A percentile compares a stretch with the other conserved stretches of the same genome.
Evolutionary conservation across 1,140 invertebrate genomes (phyloP).

Genomic region (Drosophila azteca): DNA sequence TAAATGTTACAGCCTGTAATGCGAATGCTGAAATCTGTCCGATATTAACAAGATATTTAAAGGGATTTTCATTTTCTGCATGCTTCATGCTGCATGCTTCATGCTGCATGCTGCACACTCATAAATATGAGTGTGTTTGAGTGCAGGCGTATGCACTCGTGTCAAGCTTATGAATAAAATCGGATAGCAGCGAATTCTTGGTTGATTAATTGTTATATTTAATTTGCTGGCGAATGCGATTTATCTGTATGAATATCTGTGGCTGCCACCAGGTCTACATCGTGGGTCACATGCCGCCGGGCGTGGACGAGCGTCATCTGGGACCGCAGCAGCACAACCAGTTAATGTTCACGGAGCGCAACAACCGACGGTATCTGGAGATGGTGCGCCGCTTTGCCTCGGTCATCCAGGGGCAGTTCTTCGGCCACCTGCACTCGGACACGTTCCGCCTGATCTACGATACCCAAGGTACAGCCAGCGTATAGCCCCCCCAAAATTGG

Average conservation of each 20-base stretch:
- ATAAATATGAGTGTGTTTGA: slow-evolving; percentile 1
- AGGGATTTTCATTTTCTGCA: neutral
- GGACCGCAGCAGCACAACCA: slow-evolving; percentile 86
- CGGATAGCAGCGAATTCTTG: slow-evolving; percentile 14
- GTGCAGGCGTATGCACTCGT: neutral
- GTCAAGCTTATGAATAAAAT: slow-evolving; percentile 28
- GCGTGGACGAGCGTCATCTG: slow-evolving; percentile 91
- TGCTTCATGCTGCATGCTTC: neutral
- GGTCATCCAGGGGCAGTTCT: slow-evolving; percentile 95
- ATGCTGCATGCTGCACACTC: no score
- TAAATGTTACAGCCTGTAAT: slow-evolving; percentile 15
- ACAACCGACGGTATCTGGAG: slow-evolving; percentile 89
- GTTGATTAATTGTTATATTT: slow-evolving; percentile 58
- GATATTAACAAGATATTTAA: slow-evolving; percentile 40
- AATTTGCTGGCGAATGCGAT: slow-evolving; percentile 26
- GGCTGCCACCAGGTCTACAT: slow-evolving; percentile 90
- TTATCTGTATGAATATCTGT: slow-evolving; percentile 32
- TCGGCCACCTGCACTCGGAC: slow-evolving; percentile 95
- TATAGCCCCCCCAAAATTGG: neutral
- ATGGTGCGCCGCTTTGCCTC: slow-evolving; percentile 89
- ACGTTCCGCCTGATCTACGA: slow-evolving; percentile 94
- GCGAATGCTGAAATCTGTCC: slow-evolving; percentile 8
- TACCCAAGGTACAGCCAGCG: slow-evolving; percentile 85
- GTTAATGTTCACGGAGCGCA: slow-evolving; percentile 86
- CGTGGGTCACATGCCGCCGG: slow-evolving; percentile 94